phyloP scores from a whole-genome alignment of 2,113 vertebrate genomes.

The Sebastes fasciatus region DNA sequence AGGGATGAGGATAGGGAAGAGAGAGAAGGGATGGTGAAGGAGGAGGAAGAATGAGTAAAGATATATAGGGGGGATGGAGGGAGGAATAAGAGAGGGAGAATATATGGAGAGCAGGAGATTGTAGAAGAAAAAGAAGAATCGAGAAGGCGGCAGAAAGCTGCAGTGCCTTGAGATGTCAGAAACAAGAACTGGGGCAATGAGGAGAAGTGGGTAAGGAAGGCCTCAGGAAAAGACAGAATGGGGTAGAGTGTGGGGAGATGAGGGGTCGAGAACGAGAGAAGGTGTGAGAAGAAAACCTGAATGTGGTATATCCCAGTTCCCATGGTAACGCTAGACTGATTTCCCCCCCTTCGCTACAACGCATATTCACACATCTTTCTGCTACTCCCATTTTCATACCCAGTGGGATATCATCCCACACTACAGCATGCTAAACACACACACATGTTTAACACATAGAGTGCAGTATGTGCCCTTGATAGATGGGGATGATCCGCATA shows the following conservation, averaged over 20 bases:
- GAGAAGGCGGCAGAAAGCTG: neutral
- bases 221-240: neutral
- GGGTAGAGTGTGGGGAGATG: neutral
- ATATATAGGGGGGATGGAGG: neutral
- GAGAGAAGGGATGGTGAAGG: neutral
- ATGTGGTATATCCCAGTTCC: conserved; percentile 83
- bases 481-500: conserved; percentile 31
- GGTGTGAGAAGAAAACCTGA: conserved; percentile 57
- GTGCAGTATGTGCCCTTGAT: conserved; percentile 28
- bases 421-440: conserved; percentile 30
- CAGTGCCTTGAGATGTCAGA: conserved; percentile 25
- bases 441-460: conserved; percentile 2
- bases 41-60: neutral
- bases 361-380: conserved; percentile 14
- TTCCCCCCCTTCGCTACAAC: conserved; percentile 5
- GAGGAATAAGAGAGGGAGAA: neutral
- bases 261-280: conserved; percentile 9
- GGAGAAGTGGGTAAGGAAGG: conserved; percentile 30
- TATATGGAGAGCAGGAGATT: neutral
- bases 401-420: conserved; percentile 49
- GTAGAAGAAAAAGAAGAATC: neutral
- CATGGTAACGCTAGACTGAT: conserved; percentile 79
- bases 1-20: neutral
- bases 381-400: conserved; percentile 51
- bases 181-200: conserved; percentile 46